Evolutionary conservation across 2,113 vertebrate species (phyloP).

Genomic region (Scophthalmus maximus): DNA sequence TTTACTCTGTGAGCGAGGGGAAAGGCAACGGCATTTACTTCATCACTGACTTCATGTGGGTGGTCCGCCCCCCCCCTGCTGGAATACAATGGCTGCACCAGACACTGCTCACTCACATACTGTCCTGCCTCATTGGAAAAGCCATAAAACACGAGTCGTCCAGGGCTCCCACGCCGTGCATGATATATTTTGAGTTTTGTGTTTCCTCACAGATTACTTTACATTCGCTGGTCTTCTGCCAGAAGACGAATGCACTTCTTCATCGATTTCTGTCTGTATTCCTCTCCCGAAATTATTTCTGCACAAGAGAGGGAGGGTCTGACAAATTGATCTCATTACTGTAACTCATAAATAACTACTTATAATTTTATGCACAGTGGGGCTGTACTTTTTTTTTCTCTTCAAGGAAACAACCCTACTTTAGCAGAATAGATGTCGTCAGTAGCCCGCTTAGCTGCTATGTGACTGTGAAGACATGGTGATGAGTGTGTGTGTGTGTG

Average conservation of each 20-base stretch:
- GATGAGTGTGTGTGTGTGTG: slow-evolving; percentile 32
- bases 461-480: slow-evolving; percentile 24
- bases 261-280: slow-evolving; percentile 18
- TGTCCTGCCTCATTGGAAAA: slow-evolving; percentile 82
- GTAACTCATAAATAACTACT: slow-evolving; percentile 6
- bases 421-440: slow-evolving; percentile 5
- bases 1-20: slow-evolving; percentile 71
- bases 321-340: slow-evolving; percentile 12
- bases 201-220: slow-evolving; percentile 67
- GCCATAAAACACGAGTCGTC: slow-evolving; percentile 79
- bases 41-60: slow-evolving; percentile 81
- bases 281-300: not conserved
- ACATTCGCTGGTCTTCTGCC: slow-evolving; percentile 48
- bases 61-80: slow-evolving; percentile 67
- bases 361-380: not conserved
- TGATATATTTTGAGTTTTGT: slow-evolving; percentile 67
- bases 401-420: slow-evolving; percentile 24
- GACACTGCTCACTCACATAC: slow-evolving; percentile 78
- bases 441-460: slow-evolving; percentile 28
- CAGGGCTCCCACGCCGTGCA: slow-evolving; percentile 70
- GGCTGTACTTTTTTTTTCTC: slow-evolving; percentile 16
- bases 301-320: slow-evolving; percentile 13
- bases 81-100: slow-evolving; percentile 79
- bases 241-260: slow-evolving; percentile 26
- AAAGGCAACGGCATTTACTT: slow-evolving; percentile 78